Evolutionary conservation across 2,797 vertebrate species (phyloP).

Genomic region (Acipenser ruthenus): DNA sequence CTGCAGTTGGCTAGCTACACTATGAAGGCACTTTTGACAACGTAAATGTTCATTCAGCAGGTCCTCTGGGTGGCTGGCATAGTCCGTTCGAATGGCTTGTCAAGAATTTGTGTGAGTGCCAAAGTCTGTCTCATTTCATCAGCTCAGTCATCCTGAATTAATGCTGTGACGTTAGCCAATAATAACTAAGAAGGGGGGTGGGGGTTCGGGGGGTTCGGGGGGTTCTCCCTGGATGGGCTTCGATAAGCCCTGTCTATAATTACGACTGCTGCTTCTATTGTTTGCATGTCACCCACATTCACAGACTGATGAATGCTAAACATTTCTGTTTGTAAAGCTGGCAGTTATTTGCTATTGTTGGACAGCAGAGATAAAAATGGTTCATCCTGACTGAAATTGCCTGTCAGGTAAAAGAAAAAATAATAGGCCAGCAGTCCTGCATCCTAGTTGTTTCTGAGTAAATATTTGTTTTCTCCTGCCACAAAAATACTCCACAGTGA

Average conservation of each 20-base stretch:
- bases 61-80: not conserved
- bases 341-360: too few relatives aligned
- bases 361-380: not conserved
- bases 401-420: too few relatives aligned
- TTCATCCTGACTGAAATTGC: too few relatives aligned
- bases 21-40: too few relatives aligned
- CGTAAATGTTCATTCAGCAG: too few relatives aligned
- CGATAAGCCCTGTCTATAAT: not conserved
- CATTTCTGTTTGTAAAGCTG: not conserved
- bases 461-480: too few relatives aligned
- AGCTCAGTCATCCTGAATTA: not conserved
- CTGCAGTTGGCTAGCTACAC: too few relatives aligned
- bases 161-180: not conserved
- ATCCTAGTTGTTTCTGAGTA: too few relatives aligned
- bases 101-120: not conserved
- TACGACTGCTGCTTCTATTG: not conserved
- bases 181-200: not conserved
- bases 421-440: too few relatives aligned
- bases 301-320: slow-evolving; percentile 26
- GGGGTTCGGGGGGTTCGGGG: not conserved
- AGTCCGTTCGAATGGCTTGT: not conserved
- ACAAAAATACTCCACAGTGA: too few relatives aligned
- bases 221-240: not conserved
- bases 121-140: not conserved
- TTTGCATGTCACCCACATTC: not conserved